These are phyloP conservation scores for Fabriciana adippe DNA, from an alignment of 2,888 invertebrate genomes.

Conservation along the genomic window DNA sequence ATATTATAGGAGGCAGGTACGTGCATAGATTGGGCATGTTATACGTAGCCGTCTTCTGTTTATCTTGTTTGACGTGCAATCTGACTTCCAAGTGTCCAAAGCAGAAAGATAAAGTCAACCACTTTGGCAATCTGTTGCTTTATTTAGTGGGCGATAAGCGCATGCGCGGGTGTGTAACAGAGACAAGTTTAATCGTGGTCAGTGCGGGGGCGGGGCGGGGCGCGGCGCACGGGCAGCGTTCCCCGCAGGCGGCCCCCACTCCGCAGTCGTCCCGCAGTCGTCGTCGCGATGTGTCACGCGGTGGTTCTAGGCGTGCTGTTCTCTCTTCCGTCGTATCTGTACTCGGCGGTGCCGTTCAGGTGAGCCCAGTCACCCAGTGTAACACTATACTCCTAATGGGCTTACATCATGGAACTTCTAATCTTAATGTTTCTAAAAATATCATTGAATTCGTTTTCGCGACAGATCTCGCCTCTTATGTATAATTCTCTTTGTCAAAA, in stretches of 20 bases:
- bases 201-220: constrained; percentile 25
- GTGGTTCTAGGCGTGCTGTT: constrained; percentile 73
- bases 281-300: constrained; percentile 70
- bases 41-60: too few species aligned
- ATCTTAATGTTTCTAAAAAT: constrained; percentile 15
- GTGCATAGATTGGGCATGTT: too few species aligned
- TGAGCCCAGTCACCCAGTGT: constrained; percentile 49
- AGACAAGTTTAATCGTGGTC: constrained; percentile 27
- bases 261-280: constrained; percentile 43
- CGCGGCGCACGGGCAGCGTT: constrained; percentile 16
- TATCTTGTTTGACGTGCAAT: not conserved
- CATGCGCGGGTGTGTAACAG: constrained; percentile 24
- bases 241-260: constrained; percentile 23
- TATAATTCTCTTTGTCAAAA: constrained; percentile 13
- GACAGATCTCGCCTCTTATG: not conserved
- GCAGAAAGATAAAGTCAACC: not conserved
- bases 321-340: constrained; percentile 72
- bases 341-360: constrained; percentile 75
- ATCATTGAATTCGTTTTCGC: not conserved
- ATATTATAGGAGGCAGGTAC: too few species aligned
- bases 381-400: not conserved
- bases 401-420: not conserved
- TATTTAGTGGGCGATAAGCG: constrained; percentile 27
- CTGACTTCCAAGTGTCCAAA: not conserved
- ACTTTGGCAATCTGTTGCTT: not conserved